Percentiles rank a stretch among this genome's conserved stretches.
Evolutionary conservation across 2,888 invertebrate genomes (phyloP).

Genomic region (Meiosimyza platycephala): DNA sequence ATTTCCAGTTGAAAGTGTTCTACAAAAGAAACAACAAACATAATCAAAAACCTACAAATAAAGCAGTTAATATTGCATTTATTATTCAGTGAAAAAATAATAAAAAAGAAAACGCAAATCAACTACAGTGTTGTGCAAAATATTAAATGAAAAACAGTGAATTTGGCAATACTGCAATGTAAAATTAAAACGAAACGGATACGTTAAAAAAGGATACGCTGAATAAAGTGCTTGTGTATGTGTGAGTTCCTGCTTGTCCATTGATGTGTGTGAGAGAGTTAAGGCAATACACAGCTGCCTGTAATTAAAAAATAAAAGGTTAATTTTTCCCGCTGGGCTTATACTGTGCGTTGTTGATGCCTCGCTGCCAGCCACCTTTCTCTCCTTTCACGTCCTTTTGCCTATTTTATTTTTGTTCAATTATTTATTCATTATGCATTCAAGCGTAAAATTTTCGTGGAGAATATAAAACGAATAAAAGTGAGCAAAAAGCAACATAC

Average conservation of each 20-base stretch:
- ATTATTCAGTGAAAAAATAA: background rate
- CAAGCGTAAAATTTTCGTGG: slow-evolving; percentile 7
- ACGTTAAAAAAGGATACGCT: too few species aligned
- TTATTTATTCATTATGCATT: slow-evolving; percentile 24
- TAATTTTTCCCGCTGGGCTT: background rate
- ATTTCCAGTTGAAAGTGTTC: too few species aligned
- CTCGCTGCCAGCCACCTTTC: too few species aligned
- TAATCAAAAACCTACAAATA: too few species aligned
- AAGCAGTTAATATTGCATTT: background rate
- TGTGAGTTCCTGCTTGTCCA: background rate
- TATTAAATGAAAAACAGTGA: too few species aligned
- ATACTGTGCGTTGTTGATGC: background rate
- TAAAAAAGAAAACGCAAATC: background rate
- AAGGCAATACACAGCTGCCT: background rate
- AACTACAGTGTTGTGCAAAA: too few species aligned
- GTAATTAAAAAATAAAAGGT: background rate
- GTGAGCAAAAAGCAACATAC: background rate
- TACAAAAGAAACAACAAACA: too few species aligned
- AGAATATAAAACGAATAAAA: background rate
- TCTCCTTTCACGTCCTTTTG: background rate
- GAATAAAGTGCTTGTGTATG: background rate
- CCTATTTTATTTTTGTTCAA: background rate
- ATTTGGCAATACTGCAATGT: too few species aligned
- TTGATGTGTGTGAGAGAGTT: background rate
- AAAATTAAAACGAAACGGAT: too few species aligned